These are phyloP conservation scores for Penaeus vannamei DNA, from an alignment of 1,140 invertebrate genomes.

Conservation along the genomic window DNA sequence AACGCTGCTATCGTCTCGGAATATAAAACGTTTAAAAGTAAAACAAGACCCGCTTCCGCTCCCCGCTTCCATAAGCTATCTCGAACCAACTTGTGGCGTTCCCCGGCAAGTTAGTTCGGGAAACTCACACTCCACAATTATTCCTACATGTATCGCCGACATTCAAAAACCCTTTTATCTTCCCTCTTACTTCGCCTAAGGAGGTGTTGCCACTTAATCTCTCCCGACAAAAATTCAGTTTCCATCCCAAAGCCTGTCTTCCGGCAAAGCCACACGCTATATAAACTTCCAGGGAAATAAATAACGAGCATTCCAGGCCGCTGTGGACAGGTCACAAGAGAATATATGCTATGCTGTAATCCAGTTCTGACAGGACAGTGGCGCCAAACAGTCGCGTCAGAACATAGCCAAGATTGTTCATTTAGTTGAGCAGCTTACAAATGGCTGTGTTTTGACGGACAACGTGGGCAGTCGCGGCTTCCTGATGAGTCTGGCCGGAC, in stretches of 20 bases:
- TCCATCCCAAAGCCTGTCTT: constrained; percentile 32
- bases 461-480: constrained; percentile 19
- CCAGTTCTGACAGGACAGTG: constrained; percentile 37
- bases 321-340: constrained; percentile 25
- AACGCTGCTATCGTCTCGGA: too few species aligned
- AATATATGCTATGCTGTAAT: constrained; percentile 41
- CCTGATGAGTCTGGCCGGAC: constrained; percentile 16
- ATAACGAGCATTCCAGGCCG: constrained; percentile 10
- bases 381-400: constrained; percentile 49
- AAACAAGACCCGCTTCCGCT: too few species aligned
- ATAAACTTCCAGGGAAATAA: constrained; percentile 40
- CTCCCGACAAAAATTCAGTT: constrained; percentile 3
- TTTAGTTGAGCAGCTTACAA: constrained; percentile 52
- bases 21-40: too few species aligned
- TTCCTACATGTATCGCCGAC: too few species aligned
- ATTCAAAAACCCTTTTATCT: too few species aligned
- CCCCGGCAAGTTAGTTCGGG: too few species aligned
- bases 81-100: too few species aligned
- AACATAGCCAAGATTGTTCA: constrained; percentile 50
- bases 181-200: too few species aligned
- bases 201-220: constrained; percentile 16
- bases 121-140: too few species aligned
- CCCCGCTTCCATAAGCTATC: too few species aligned
- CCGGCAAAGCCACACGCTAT: neutral
- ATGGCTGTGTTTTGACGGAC: constrained; percentile 50